A percentile compares a stretch with the other conserved stretches of the same genome.
Conservation (phyloP, 2,888 invertebrate genomes). For the Drosophila leonis region DNA sequence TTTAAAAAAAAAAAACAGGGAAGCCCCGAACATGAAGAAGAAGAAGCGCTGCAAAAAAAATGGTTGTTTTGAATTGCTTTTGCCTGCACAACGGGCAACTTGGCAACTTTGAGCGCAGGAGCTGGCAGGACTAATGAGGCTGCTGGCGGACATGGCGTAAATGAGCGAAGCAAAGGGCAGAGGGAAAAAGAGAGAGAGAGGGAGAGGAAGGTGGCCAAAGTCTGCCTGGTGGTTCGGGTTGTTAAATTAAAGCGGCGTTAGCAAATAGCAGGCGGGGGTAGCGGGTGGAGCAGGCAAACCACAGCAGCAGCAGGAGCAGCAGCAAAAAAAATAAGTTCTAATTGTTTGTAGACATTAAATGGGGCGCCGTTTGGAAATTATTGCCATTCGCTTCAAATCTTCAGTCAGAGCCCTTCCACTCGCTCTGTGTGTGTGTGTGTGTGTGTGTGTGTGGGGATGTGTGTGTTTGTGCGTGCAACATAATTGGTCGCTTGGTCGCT, state of each 20-base stretch:
- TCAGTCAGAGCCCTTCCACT: slow-evolving; percentile 27
- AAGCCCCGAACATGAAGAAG: slow-evolving; percentile 19
- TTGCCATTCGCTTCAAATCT: slow-evolving; percentile 67
- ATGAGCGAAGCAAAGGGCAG: slow-evolving; percentile 44
- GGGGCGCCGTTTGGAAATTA: slow-evolving; percentile 77
- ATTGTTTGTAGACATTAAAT: slow-evolving; percentile 79
- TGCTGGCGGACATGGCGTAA: slow-evolving; percentile 59
- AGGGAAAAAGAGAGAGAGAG: not conserved
- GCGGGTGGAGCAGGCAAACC: not conserved
- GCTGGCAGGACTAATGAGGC: slow-evolving; percentile 67
- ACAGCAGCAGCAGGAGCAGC: slow-evolving; percentile 22
- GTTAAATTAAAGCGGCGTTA: slow-evolving; percentile 44
- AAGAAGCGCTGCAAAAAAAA: slow-evolving; percentile 26
- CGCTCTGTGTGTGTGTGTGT: slow-evolving; percentile 4
- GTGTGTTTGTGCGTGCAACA: slow-evolving; percentile 33
- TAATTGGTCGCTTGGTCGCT: slow-evolving; percentile 66
- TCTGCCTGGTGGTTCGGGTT: slow-evolving; percentile 22
- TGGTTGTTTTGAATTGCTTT: slow-evolving; percentile 67
- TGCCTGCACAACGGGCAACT: slow-evolving; percentile 52
- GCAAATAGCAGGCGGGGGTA: slow-evolving; percentile 4
- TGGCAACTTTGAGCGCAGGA: slow-evolving; percentile 58
- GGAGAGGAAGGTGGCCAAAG: not conserved
- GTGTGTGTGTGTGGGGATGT: slow-evolving; percentile 9
- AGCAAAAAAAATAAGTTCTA: slow-evolving; percentile 57
- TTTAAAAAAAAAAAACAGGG: slow-evolving; percentile 31